These are phyloP conservation scores for Aquatica leii DNA, from an alignment of 2,888 invertebrate species.

Conservation along the genomic window DNA sequence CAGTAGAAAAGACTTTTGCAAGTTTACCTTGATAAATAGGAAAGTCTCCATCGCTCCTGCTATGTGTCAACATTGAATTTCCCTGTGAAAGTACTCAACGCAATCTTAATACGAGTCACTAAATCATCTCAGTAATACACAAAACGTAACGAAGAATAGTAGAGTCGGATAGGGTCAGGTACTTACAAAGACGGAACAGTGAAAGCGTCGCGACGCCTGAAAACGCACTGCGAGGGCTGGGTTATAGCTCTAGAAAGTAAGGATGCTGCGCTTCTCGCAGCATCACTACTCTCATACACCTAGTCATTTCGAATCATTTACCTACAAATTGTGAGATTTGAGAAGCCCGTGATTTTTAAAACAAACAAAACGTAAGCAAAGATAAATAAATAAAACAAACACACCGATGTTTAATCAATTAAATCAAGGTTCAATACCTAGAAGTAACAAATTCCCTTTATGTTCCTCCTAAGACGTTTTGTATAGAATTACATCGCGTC, in stretches of 20 bases:
- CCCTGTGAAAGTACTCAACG: conserved; percentile 58
- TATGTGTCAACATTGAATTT: conserved; percentile 77
- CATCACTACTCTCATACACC: background rate
- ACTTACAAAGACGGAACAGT: conserved; percentile 29
- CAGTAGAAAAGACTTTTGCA: background rate
- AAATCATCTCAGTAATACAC: conserved; percentile 31
- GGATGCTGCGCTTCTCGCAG: conserved; percentile 48
- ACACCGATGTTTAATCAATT: no score
- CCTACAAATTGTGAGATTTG: background rate
- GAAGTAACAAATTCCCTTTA: no score
- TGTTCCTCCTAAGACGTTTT: no score
- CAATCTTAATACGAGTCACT: conserved; percentile 37
- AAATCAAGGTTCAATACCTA: no score
- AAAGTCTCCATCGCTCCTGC: conserved; percentile 86
- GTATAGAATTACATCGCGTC: no score
- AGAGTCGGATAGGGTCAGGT: conserved; percentile 20
- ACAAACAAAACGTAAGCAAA: no score
- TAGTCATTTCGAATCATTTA: background rate
- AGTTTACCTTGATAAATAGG: conserved; percentile 80
- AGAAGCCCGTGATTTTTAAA: no score
- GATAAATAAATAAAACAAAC: no score
- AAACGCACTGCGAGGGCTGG: conserved; percentile 51
- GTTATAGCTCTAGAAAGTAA: conserved; percentile 39
- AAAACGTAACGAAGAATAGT: conserved; percentile 18
- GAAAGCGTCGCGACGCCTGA: conserved; percentile 46